These are phyloP conservation scores for Petrophora chlorosata DNA, from an alignment of 2,888 invertebrate species.

Conservation along the genomic window DNA sequence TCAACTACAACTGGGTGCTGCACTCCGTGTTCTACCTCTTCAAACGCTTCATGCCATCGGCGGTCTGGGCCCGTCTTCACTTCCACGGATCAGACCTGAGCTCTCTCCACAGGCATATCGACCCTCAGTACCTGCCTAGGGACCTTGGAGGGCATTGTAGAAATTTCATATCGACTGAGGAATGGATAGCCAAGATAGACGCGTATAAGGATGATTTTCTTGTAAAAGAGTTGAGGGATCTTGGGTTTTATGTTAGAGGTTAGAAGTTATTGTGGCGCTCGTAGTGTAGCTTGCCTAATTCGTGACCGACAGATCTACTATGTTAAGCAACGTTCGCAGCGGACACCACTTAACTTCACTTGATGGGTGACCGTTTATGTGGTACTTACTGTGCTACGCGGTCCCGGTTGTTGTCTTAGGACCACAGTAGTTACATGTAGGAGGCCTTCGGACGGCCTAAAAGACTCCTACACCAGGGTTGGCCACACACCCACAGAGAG, in stretches of 20 bases:
- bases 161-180: conserved; percentile 84
- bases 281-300: too few relatives aligned
- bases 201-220: conserved; percentile 80
- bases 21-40: conserved; percentile 88
- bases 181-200: conserved; percentile 84
- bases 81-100: conserved; percentile 70
- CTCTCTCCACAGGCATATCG: conserved; percentile 54
- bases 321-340: too few relatives aligned
- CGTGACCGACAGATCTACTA: too few relatives aligned
- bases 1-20: conserved; percentile 91
- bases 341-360: too few relatives aligned
- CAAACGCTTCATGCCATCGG: conserved; percentile 62
- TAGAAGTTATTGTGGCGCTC: too few relatives aligned
- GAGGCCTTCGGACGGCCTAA: too few relatives aligned
- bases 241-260: background rate
- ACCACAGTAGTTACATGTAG: too few relatives aligned
- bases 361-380: too few relatives aligned
- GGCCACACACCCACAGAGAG: too few relatives aligned
- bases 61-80: conserved; percentile 82
- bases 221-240: conserved; percentile 42
- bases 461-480: too few relatives aligned
- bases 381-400: too few relatives aligned
- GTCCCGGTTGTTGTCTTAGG: too few relatives aligned
- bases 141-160: conserved; percentile 76
- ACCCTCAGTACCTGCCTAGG: conserved; percentile 47